Conservation (phyloP, 2,888 invertebrate species). For the Amphimallon solstitiale region DNA sequence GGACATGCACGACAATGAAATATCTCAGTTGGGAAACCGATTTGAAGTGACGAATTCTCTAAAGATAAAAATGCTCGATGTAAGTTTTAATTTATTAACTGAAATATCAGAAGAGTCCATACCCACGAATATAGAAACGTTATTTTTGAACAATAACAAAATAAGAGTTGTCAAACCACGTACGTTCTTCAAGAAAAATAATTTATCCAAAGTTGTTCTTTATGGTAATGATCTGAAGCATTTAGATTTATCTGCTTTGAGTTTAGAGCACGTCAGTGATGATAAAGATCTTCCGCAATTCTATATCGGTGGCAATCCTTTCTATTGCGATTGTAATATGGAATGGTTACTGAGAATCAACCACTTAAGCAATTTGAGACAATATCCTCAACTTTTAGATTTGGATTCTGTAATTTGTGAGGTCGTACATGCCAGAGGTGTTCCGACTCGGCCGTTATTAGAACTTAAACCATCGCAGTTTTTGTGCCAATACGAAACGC, state of each 20-base stretch:
- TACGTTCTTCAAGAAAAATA: constrained; percentile 76
- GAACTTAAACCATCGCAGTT: constrained; percentile 80
- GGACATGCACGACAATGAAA: constrained; percentile 83
- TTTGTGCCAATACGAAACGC: constrained; percentile 82
- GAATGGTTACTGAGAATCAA: constrained; percentile 86
- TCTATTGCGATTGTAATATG: constrained; percentile 87
- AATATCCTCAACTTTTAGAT: constrained; percentile 83
- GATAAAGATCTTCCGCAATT: constrained; percentile 80
- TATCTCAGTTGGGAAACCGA: constrained; percentile 79
- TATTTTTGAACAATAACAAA: constrained; percentile 79
- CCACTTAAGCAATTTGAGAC: constrained; percentile 76
- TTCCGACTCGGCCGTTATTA: constrained; percentile 72
- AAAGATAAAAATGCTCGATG: constrained; percentile 80
- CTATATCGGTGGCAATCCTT: constrained; percentile 84
- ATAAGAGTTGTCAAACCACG: constrained; percentile 76
- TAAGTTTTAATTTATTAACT: constrained; percentile 76
- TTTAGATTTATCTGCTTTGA: constrained; percentile 77
- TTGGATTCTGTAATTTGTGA: constrained; percentile 81
- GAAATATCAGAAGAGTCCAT: constrained; percentile 75
- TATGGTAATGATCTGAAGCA: constrained; percentile 79
- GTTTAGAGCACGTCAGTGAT: constrained; percentile 72
- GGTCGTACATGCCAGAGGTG: constrained; percentile 73
- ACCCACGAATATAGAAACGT: constrained; percentile 77
- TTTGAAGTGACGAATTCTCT: constrained; percentile 73
- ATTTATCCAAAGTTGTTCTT: constrained; percentile 79